Evolutionary conservation across 2,113 vertebrate species (phyloP), one percentile per base, ranked within the genome.

Genomic region (Aphelocoma coerulescens): DNA sequence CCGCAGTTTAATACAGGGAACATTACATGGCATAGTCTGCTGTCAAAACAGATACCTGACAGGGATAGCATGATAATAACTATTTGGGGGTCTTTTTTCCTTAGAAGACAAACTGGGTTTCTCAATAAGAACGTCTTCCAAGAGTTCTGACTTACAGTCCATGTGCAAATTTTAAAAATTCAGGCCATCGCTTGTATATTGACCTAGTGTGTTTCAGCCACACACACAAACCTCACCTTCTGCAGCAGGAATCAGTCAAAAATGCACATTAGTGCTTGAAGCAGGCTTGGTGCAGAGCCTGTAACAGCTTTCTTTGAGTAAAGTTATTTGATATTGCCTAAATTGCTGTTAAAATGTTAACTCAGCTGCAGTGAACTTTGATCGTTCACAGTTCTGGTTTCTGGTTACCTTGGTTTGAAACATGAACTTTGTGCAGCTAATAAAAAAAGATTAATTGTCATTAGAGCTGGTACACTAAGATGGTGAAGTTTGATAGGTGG

Each of bases 241-340:
- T 26, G 11, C 37, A 32, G 24, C 32, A 51, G 33, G 20, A 79
- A 16, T 76, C n/a, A 12, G 26, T 49, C 54, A 21, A 9, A 92
- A 68, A 18, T 62, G 28, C 21, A 7, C 0, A 0, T 37, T 35
- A 21, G 23, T 17, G 3, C 48, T 27, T 28, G 49, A 51, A 35
- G 33, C 23, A 51, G 21, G 30, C 13, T 62, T 27, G 39, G 9
- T 39, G 28, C 19, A 10, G 30, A 77, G 33, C 35, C 33, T 41
- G 1, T 6, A 32, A 15, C 8, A 51, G 15, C 16, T 2, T 28
- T 54, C 11, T 27, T 17, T 33, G 18, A 77, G 10, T 18, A 3
- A 13, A 41, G 12, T 37, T 37, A 19, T 0, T 33, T 71, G 16
- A 4, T 46, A 7, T 33, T 39, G 35, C 21, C 21, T 35, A 22